Conservation (phyloP, 2,113 vertebrate species). For the Sander vitreus region DNA sequence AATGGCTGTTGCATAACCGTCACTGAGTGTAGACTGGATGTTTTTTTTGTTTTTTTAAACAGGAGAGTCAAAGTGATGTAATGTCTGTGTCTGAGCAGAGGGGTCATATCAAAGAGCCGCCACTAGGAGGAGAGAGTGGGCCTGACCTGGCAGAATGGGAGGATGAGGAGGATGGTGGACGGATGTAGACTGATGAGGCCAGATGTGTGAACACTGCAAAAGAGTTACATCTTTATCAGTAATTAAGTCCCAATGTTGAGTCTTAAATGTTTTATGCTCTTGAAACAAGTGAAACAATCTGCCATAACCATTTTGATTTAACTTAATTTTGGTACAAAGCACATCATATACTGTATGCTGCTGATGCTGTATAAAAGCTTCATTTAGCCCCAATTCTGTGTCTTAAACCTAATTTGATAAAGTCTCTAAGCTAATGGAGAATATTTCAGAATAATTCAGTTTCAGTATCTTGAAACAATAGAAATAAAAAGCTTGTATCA, state of each 20-base stretch:
- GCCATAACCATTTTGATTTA: neutral
- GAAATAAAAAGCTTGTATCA: neutral
- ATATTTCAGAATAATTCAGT: no score
- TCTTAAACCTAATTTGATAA: neutral
- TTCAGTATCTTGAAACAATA: neutral
- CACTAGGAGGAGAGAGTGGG: conserved; percentile 75
- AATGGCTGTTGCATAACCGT: conserved; percentile 63
- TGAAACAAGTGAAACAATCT: neutral
- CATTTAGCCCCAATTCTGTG: no score
- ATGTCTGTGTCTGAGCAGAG: conserved; percentile 72
- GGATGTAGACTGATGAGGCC: conserved; percentile 2
- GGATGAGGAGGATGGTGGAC: neutral
- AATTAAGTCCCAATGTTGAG: neutral
- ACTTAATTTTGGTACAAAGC: neutral
- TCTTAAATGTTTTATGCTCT: neutral
- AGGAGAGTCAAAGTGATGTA: conserved; percentile 71
- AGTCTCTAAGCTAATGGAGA: neutral
- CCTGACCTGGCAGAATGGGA: conserved; percentile 28
- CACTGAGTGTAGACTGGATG: conserved; percentile 50
- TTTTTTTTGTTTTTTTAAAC: conserved; percentile 6
- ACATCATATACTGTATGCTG: neutral
- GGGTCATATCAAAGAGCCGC: conserved; percentile 50
- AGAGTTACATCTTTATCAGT: neutral
- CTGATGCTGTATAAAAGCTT: neutral
- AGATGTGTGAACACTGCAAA: neutral